Percentiles rank a stretch among this genome's conserved stretches.
Evolutionary conservation across 2,113 vertebrate genomes (phyloP).

Genomic region (Hemiprocne comata): DNA sequence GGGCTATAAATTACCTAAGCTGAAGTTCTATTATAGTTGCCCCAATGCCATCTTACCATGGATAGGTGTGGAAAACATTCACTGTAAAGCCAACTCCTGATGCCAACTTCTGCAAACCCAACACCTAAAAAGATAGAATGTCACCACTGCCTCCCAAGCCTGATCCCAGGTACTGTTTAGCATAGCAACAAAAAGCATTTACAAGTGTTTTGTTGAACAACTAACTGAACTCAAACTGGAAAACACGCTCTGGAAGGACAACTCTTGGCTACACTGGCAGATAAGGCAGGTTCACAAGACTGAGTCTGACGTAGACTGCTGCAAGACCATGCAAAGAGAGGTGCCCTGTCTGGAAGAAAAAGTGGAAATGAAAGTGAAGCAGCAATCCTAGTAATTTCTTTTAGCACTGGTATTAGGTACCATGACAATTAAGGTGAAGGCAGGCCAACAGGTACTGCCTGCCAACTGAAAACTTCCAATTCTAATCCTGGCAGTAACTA

Average conservation of each 20-base stretch:
- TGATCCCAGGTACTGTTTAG: neutral
- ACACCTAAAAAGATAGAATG: neutral
- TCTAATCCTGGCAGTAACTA: neutral
- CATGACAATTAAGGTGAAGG: neutral
- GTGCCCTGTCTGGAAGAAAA: neutral
- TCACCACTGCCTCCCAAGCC: neutral
- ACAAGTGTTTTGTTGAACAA: neutral
- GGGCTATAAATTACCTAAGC: neutral
- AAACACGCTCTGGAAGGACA: neutral
- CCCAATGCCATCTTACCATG: neutral
- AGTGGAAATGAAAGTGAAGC: neutral
- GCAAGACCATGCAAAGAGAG: neutral
- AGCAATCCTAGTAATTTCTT: neutral
- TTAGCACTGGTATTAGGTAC: neutral
- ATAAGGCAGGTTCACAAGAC: neutral
- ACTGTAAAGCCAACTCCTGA: neutral
- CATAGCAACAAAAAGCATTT: neutral
- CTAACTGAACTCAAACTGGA: neutral
- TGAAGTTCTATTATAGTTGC: neutral
- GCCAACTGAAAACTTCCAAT: neutral
- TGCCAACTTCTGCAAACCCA: neutral
- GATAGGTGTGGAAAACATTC: neutral
- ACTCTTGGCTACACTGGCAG: no score
- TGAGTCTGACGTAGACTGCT: neutral
- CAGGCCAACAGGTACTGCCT: neutral